A percentile compares a stretch with the other conserved stretches of the same genome.
phyloP scores from a whole-genome alignment of 2,888 invertebrate species.

The Trissolcus japonicus region DNA sequence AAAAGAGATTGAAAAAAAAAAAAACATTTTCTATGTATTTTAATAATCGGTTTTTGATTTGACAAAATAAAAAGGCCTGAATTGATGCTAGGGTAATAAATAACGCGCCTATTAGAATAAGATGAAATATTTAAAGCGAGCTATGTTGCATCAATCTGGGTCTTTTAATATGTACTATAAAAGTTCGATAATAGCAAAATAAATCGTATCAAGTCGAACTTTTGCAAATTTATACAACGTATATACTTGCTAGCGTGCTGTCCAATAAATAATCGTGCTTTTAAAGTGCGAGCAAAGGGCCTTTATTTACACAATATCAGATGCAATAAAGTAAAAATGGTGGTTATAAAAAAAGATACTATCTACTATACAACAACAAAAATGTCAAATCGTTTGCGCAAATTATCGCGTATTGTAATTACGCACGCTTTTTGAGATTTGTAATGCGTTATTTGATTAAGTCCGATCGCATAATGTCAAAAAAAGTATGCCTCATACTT shows the following conservation, averaged over 20 bases:
- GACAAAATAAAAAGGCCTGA: no score
- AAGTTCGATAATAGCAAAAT: slow-evolving; percentile 41
- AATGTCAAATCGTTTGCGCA: slow-evolving; percentile 11
- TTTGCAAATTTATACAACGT: slow-evolving; percentile 23
- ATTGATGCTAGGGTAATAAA: no score
- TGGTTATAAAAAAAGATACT: neutral
- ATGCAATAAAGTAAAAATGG: slow-evolving; percentile 32
- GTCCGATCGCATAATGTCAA: neutral
- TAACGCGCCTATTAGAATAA: no score
- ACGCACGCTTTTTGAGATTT: no score
- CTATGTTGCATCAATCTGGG: no score
- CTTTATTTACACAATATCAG: slow-evolving; percentile 35
- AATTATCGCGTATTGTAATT: neutral
- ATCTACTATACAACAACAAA: slow-evolving; percentile 5
- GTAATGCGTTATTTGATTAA: no score
- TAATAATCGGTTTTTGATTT: no score
- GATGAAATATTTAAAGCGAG: no score
- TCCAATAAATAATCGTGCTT: slow-evolving; percentile 24
- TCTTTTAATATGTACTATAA: no score
- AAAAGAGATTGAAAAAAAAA: no score
- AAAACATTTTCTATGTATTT: no score
- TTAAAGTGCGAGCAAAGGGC: slow-evolving; percentile 21
- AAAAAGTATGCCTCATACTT: no score
- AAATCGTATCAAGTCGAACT: slow-evolving; percentile 18
- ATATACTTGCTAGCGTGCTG: slow-evolving; percentile 23